phyloP scores from a whole-genome alignment of 2,888 invertebrate species.

The Drosophila borborema region DNA sequence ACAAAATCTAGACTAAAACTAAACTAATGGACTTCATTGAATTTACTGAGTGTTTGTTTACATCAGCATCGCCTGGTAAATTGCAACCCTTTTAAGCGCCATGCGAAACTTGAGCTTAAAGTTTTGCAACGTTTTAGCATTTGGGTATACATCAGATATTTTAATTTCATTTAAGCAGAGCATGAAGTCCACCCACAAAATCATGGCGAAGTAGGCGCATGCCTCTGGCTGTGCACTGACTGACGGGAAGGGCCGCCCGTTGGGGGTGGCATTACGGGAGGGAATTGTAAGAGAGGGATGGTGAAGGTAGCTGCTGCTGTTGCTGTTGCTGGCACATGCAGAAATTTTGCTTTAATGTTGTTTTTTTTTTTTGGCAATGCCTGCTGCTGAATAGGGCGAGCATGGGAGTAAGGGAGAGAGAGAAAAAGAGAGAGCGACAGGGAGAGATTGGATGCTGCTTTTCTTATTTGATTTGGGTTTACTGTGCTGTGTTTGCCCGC shows the following conservation, averaged over 20 bases:
- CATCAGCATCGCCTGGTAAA: not conserved
- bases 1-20: not conserved
- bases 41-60: not conserved
- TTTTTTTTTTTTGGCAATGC: conserved; percentile 25
- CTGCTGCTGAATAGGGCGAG: conserved; percentile 1
- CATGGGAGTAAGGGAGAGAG: not conserved
- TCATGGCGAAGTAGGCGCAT: conserved; percentile 16
- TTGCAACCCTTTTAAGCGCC: not conserved
- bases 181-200: not conserved
- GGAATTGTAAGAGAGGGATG: not conserved
- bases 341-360: conserved; percentile 41
- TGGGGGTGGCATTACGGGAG: not conserved
- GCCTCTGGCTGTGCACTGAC: conserved; percentile 15
- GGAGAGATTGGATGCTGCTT: conserved; percentile 12
- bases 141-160: conserved; percentile 2
- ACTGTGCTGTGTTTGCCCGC: conserved; percentile 25
- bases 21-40: not conserved
- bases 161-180: conserved; percentile 10
- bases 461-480: conserved; percentile 52
- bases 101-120: not conserved
- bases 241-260: not conserved
- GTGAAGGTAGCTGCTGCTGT: conserved; percentile 3
- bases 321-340: conserved; percentile 20
- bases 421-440: not conserved
- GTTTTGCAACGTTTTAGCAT: not conserved